phyloP scores from a whole-genome alignment of 2,113 vertebrate species.

The Rhynchopsitta pachyrhyncha region DNA sequence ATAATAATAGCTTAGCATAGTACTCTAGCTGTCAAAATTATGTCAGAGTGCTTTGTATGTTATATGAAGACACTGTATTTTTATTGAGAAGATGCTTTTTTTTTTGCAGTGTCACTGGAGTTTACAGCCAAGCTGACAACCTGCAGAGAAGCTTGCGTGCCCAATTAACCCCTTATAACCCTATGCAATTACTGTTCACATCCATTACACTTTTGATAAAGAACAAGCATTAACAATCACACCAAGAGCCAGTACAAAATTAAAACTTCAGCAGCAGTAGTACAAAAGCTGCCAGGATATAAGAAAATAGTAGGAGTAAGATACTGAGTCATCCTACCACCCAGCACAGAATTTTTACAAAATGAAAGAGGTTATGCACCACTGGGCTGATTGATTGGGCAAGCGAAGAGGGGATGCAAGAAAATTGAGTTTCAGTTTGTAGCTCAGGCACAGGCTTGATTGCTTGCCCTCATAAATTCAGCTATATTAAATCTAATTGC shows the following conservation, averaged over 20 bases:
- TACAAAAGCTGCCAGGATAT: not conserved
- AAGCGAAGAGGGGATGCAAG: not conserved
- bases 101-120: not conserved
- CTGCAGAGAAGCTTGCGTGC: not conserved
- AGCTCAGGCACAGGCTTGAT: not conserved
- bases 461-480: constrained; percentile 32
- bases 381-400: not conserved
- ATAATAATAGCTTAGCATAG: not conserved
- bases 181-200: constrained; percentile 21
- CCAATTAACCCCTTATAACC: constrained; percentile 59
- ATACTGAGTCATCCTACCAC: not conserved
- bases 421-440: not conserved
- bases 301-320: not conserved
- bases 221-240: constrained; percentile 41
- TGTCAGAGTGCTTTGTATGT: not conserved
- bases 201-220: constrained; percentile 40
- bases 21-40: not conserved
- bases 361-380: not conserved
- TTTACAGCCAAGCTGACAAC: not conserved
- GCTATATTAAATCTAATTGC: not conserved
- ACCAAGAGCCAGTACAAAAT: not conserved
- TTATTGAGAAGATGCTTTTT: not conserved
- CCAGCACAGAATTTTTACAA: not conserved
- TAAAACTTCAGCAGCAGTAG: not conserved
- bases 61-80: not conserved